phyloP scores from a whole-genome alignment of 2,797 vertebrate species.

The Sebastes ruberrimus region DNA sequence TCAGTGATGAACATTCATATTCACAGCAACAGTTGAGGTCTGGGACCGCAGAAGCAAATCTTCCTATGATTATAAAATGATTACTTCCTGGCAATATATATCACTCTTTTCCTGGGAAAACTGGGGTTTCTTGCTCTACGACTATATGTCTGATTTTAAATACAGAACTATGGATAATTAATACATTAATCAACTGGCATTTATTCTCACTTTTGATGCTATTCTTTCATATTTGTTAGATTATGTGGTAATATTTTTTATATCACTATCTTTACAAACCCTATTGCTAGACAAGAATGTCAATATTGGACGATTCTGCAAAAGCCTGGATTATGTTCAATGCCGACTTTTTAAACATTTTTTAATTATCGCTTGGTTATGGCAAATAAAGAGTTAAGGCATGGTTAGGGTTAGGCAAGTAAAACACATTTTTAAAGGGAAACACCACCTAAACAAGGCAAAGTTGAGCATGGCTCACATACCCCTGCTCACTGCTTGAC shows the following conservation, averaged over 20 bases:
- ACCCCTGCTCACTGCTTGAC: no score
- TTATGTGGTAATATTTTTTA: not conserved
- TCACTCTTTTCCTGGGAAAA: not conserved
- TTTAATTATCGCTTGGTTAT: not conserved
- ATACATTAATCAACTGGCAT: not conserved
- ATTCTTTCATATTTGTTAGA: not conserved
- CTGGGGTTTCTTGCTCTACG: not conserved
- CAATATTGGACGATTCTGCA: no score
- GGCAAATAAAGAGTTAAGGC: not conserved
- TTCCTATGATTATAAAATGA: not conserved
- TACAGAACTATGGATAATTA: not conserved
- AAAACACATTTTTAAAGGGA: not conserved
- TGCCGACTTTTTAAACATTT: fast-evolving
- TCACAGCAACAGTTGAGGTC: not conserved
- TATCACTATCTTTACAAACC: not conserved
- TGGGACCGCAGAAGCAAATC: not conserved
- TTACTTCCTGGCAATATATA: not conserved
- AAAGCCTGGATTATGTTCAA: not conserved
- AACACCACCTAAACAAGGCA: not conserved
- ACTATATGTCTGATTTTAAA: not conserved
- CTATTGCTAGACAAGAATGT: not conserved
- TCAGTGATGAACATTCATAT: not conserved
- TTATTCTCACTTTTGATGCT: not conserved
- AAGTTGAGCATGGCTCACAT: no score
- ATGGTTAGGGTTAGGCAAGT: not conserved